Percentiles rank a stretch among this genome's conserved stretches.
These are phyloP conservation scores for Karalla daura DNA, from an alignment of 2,797 vertebrate species.

Conservation along the genomic window DNA sequence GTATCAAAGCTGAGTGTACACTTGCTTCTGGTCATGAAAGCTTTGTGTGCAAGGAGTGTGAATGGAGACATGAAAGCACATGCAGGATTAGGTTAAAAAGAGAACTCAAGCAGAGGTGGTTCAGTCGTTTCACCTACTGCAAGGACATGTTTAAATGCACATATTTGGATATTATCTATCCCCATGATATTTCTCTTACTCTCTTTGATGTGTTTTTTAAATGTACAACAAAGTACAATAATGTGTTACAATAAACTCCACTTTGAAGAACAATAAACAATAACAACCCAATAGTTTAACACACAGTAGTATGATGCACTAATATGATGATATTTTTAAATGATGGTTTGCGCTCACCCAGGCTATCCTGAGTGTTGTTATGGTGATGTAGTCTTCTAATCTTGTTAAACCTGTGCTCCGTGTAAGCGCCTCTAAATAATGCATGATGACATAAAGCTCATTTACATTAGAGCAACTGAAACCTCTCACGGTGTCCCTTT, in stretches of 20 bases:
- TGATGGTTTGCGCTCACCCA: not conserved
- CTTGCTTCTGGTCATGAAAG: slow-evolving; percentile 53
- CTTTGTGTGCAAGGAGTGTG: slow-evolving; percentile 39
- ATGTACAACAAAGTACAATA: no score
- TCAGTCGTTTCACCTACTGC: slow-evolving; percentile 11
- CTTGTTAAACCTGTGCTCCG: not conserved
- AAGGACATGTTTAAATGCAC: not conserved
- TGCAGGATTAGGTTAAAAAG: slow-evolving; percentile 55
- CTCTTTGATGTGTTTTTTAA: slow-evolving; percentile 17
- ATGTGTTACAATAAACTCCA: no score
- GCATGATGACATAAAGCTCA: not conserved
- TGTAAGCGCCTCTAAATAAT: not conserved
- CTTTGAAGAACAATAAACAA: no score
- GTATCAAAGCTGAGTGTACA: slow-evolving; percentile 61
- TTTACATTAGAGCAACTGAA: slow-evolving; percentile 49
- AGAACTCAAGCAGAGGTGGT: slow-evolving; percentile 36
- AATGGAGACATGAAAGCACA: slow-evolving; percentile 69
- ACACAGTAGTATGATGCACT: not conserved
- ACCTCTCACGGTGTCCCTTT: not conserved
- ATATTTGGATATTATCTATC: slow-evolving; percentile 3
- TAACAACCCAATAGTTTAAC: not conserved
- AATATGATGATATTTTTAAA: no score
- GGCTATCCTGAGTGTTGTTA: not conserved
- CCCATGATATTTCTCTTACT: not conserved
- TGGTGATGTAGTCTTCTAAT: not conserved